phyloP scores from a whole-genome alignment of 2,113 vertebrate genomes.

The Prolemur simus region DNA sequence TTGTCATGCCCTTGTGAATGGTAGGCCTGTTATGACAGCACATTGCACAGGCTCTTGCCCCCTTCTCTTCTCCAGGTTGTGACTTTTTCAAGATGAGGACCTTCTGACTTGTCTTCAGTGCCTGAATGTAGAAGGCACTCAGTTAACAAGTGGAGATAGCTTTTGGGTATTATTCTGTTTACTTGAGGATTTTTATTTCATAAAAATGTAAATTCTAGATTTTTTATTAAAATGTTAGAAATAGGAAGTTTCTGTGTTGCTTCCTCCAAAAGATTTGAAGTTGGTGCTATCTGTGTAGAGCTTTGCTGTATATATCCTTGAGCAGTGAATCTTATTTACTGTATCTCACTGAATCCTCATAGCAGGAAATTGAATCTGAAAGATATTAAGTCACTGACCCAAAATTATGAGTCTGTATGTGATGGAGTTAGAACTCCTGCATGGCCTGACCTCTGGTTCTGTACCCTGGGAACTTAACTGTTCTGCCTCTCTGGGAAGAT shows the following conservation, averaged over 20 bases:
- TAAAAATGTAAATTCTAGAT: background rate
- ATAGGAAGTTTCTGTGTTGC: background rate
- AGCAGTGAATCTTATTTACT: background rate
- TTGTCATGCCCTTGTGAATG: background rate
- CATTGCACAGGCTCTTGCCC: background rate
- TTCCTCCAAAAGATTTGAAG: background rate
- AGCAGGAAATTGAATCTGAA: background rate
- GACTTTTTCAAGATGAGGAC: background rate
- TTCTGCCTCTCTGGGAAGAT: background rate
- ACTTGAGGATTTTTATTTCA: background rate
- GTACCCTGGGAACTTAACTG: background rate
- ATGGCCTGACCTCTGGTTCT: background rate
- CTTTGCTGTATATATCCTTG: background rate
- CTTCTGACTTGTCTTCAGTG: background rate
- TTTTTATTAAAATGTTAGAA: background rate
- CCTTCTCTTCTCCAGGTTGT: background rate
- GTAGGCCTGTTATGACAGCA: background rate
- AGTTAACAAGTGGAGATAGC: background rate
- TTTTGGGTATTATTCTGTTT: background rate
- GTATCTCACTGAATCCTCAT: background rate
- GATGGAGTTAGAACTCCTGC: background rate
- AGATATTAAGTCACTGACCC: background rate
- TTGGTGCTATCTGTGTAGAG: background rate
- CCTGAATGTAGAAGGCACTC: background rate
- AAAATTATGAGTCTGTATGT: background rate